phyloP scores from a whole-genome alignment of 2,888 invertebrate species.

The Leptinotarsa peninsularis region DNA sequence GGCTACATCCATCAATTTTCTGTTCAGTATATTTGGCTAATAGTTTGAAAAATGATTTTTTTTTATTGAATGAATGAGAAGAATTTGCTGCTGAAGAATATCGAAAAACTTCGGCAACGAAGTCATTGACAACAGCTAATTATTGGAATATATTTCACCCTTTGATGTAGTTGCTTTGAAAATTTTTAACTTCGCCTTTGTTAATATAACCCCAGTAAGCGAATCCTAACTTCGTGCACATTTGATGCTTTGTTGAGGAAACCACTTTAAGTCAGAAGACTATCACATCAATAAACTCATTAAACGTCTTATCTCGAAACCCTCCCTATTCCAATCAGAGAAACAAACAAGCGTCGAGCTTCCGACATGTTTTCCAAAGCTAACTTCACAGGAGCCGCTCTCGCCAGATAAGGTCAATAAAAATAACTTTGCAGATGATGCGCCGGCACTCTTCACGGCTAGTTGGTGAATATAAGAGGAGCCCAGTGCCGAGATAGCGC shows the following conservation, averaged over 20 bases:
- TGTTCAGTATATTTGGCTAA: too few species aligned
- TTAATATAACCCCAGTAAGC: too few species aligned
- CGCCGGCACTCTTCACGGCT: slow-evolving; percentile 37
- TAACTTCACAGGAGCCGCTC: slow-evolving; percentile 35
- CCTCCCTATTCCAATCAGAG: slow-evolving; percentile 1
- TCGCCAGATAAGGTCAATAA: slow-evolving; percentile 32
- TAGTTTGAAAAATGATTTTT: too few species aligned
- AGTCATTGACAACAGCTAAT: too few species aligned
- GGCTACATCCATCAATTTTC: too few species aligned
- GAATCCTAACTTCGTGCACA: too few species aligned
- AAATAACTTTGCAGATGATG: slow-evolving; percentile 35
- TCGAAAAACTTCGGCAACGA: too few species aligned
- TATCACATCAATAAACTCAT: slow-evolving; percentile 12
- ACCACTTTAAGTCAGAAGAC: not conserved
- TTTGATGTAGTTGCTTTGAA: too few species aligned
- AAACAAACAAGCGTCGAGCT: slow-evolving; percentile 12
- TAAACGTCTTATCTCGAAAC: slow-evolving; percentile 13
- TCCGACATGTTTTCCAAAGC: not conserved
- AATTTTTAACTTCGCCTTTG: too few species aligned
- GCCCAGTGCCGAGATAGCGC: slow-evolving; percentile 30
- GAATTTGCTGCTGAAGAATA: too few species aligned
- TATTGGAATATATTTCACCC: too few species aligned
- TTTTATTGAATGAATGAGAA: too few species aligned
- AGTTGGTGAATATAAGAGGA: slow-evolving; percentile 34
- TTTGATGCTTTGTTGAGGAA: not conserved